A percentile compares a stretch with the other conserved stretches of the same genome.
These are phyloP conservation scores for Drosophila neocordata DNA, from an alignment of 1,140 invertebrate genomes.

Conservation along the genomic window DNA sequence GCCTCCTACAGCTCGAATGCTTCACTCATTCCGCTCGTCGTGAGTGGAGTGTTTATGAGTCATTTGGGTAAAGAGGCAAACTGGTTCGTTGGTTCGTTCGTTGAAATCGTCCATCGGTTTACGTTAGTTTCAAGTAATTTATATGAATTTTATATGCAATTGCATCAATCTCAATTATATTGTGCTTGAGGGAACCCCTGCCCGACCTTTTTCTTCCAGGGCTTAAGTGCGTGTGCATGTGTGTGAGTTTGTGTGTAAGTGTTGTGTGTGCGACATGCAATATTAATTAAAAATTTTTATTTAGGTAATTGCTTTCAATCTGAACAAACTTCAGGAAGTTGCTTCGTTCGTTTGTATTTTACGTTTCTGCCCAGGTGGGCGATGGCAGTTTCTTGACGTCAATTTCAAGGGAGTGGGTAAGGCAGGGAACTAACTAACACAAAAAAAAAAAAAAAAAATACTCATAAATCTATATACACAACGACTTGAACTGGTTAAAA, in stretches of 20 bases:
- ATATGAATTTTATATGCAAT: constrained; percentile 78
- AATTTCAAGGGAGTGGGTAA: not conserved
- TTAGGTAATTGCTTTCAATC: constrained; percentile 69
- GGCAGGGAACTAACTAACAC: not conserved
- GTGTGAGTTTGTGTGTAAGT: not conserved
- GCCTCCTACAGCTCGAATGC: constrained; percentile 24
- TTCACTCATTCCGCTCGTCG: not conserved
- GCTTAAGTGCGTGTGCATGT: not conserved
- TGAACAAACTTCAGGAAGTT: constrained; percentile 39
- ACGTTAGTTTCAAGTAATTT: constrained; percentile 69
- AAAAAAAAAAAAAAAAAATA: not conserved
- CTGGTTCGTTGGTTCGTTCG: constrained; percentile 33
- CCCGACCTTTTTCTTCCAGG: not conserved
- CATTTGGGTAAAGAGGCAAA: constrained; percentile 69
- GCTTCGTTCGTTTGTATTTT: not conserved
- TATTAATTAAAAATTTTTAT: constrained; percentile 78
- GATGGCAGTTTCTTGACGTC: constrained; percentile 34
- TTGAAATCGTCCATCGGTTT: constrained; percentile 30
- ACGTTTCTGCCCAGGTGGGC: constrained; percentile 4
- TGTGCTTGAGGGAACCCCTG: constrained; percentile 42
- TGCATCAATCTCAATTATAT: constrained; percentile 77
- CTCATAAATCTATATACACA: constrained; percentile 43
- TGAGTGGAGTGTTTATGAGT: constrained; percentile 62
- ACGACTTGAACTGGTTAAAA: constrained; percentile 35
- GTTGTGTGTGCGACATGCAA: constrained; percentile 63